These are phyloP conservation scores for Agrochola lota DNA, from an alignment of 2,888 invertebrate species.

Conservation along the genomic window DNA sequence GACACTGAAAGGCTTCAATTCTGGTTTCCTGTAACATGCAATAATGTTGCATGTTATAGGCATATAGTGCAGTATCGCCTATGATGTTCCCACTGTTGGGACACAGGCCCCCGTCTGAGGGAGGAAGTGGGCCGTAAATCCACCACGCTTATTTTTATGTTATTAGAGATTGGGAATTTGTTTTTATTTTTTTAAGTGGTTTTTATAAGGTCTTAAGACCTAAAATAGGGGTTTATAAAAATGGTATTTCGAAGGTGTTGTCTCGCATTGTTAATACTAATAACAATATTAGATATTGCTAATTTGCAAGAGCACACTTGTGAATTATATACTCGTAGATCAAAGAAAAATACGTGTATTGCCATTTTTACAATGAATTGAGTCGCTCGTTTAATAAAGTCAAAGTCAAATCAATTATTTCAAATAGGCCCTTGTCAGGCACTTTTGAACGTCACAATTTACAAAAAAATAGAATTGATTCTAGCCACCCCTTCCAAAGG, in stretches of 20 bases:
- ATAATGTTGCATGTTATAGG: background rate
- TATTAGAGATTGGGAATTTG: background rate
- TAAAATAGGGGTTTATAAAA: background rate
- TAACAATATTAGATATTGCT: background rate
- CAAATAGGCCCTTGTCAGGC: too few relatives aligned
- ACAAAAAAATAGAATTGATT: too few relatives aligned
- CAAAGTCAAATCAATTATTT: too few relatives aligned
- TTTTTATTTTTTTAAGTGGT: background rate
- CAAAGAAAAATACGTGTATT: background rate
- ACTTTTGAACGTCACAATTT: too few relatives aligned
- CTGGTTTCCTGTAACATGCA: background rate
- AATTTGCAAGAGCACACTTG: background rate
- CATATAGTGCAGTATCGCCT: background rate
- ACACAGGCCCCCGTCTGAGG: background rate
- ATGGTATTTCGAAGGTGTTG: background rate
- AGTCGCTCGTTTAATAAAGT: too few relatives aligned
- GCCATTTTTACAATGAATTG: slow-evolving; percentile 16
- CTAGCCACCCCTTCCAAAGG: too few relatives aligned
- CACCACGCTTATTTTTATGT: background rate
- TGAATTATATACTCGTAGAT: background rate
- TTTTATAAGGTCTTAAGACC: too few relatives aligned
- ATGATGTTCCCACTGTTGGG: background rate
- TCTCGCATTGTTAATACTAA: background rate
- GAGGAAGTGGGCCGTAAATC: background rate
- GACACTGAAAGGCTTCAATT: slow-evolving; percentile 14